Evolutionary conservation across 1,140 invertebrate species (phyloP).

Genomic region (Anthonomus grandis): DNA sequence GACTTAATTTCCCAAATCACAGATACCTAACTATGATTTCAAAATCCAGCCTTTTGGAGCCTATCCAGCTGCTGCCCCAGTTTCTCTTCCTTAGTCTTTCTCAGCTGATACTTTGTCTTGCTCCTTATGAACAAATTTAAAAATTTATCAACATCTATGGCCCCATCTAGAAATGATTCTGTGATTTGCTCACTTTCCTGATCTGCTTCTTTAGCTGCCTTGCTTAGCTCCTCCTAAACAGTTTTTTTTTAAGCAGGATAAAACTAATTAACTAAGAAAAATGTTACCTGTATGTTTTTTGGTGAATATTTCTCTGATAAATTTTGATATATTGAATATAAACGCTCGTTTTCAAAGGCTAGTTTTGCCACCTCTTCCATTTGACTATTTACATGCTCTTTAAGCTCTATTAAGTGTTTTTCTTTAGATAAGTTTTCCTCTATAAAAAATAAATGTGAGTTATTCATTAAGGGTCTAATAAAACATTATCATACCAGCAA

Average conservation of each 20-base stretch:
- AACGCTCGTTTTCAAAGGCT: slow-evolving; percentile 65
- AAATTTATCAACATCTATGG: slow-evolving; percentile 73
- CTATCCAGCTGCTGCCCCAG: slow-evolving; percentile 68
- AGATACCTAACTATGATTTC: no score
- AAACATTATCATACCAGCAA: slow-evolving; percentile 56
- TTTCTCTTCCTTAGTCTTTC: slow-evolving; percentile 74
- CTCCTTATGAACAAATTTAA: slow-evolving; percentile 66
- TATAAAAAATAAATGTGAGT: slow-evolving; percentile 40
- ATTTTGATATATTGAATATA: slow-evolving; percentile 66
- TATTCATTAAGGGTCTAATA: background rate
- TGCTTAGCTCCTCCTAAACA: slow-evolving; percentile 53
- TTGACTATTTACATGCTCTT: slow-evolving; percentile 59
- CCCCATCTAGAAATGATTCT: slow-evolving; percentile 68
- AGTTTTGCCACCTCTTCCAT: slow-evolving; percentile 64
- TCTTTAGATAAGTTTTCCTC: slow-evolving; percentile 68
- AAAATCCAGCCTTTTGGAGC: slow-evolving; percentile 62
- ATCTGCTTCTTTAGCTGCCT: slow-evolving; percentile 65
- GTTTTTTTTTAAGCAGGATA: slow-evolving; percentile 6
- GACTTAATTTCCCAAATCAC: no score
- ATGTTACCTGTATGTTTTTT: slow-evolving; percentile 64
- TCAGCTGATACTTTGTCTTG: slow-evolving; percentile 64
- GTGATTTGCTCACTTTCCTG: slow-evolving; percentile 71
- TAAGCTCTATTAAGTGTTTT: slow-evolving; percentile 59
- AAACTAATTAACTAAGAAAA: background rate
- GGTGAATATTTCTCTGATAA: slow-evolving; percentile 70